A percentile compares a stretch with the other conserved stretches of the same genome.
phyloP scores from a whole-genome alignment of 2,797 vertebrate genomes.

The Smutsia gigantea region DNA sequence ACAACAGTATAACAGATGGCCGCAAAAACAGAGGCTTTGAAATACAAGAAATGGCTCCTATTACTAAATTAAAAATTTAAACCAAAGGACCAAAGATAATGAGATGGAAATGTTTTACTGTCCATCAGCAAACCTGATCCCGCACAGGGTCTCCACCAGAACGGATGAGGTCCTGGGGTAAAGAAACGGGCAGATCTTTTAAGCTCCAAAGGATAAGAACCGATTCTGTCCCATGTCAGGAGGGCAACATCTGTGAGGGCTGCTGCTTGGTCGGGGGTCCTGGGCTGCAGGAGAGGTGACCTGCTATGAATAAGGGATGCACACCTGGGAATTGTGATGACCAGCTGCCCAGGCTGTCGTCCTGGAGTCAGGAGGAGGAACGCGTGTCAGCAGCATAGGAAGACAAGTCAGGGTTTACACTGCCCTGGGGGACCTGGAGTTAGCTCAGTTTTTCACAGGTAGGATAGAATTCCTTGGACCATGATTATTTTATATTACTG shows the following conservation, averaged over 20 bases:
- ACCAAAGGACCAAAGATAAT: neutral
- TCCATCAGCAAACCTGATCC: neutral
- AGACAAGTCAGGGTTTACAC: neutral
- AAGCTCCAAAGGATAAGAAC: neutral
- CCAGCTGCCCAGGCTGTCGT: neutral
- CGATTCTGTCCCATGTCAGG: fast-evolving
- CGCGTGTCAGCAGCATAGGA: neutral
- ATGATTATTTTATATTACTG: neutral
- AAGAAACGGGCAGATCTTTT: neutral
- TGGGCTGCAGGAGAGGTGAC: neutral
- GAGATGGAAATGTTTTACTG: neutral
- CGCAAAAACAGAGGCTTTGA: neutral
- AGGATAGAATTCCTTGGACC: neutral
- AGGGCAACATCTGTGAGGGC: neutral
- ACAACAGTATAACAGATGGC: neutral
- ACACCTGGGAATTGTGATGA: neutral
- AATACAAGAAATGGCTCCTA: neutral
- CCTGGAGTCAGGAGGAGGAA: neutral
- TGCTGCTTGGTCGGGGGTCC: neutral
- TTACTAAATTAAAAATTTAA: neutral
- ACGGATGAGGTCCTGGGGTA: neutral
- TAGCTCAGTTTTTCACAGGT: neutral
- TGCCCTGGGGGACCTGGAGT: neutral
- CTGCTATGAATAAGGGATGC: neutral
- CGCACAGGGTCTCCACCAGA: neutral